Evolutionary conservation across 2,888 invertebrate species (phyloP).

Genomic region (Corythucha ciliata): DNA sequence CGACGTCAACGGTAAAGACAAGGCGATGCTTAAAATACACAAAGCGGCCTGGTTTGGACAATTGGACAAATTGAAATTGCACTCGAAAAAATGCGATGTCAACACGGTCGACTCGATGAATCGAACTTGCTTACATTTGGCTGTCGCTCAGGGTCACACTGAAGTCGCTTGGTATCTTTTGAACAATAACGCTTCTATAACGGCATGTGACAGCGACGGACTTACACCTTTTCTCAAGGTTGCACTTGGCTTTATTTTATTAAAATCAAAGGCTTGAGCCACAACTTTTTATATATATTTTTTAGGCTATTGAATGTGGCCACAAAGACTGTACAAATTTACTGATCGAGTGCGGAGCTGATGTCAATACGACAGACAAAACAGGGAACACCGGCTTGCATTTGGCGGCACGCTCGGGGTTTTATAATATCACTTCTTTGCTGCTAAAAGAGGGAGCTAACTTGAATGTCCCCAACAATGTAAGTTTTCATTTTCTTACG

Average conservation of each 20-base stretch:
- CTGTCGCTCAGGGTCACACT: conserved; percentile 38
- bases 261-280: neutral
- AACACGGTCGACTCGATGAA: conserved; percentile 37
- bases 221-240: conserved; percentile 40
- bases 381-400: conserved; percentile 38
- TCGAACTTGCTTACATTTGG: conserved; percentile 39
- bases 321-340: conserved; percentile 37
- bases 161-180: conserved; percentile 39
- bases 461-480: conserved; percentile 37
- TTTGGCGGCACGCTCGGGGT: conserved; percentile 37
- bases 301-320: conserved; percentile 38
- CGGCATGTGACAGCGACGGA: conserved; percentile 38
- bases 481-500: conserved; percentile 29
- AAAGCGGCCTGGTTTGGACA: conserved; percentile 39
- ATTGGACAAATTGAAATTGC: conserved; percentile 37
- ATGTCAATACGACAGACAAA: conserved; percentile 35
- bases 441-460: conserved; percentile 38
- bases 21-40: conserved; percentile 38
- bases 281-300: neutral
- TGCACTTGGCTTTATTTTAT: neutral
- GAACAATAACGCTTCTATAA: conserved; percentile 37
- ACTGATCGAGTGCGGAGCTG: conserved; percentile 37
- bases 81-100: conserved; percentile 37
- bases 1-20: conserved; percentile 38
- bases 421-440: conserved; percentile 38